A percentile compares a stretch with the other conserved stretches of the same genome.
Evolutionary conservation across 2,113 vertebrate species (phyloP).

Genomic region (Trachemys scripta): DNA sequence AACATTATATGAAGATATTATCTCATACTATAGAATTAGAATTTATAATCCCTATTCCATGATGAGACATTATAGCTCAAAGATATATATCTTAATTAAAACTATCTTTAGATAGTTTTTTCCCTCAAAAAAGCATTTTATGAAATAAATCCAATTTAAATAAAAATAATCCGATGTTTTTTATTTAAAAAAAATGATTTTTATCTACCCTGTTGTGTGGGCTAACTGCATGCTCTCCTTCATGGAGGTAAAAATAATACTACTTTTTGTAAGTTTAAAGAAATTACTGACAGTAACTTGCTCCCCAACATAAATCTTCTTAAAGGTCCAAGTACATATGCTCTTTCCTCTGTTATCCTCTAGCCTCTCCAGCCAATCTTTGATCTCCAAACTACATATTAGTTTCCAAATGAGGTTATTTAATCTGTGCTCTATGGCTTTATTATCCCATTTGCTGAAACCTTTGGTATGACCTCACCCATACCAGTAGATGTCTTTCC

Average conservation of each 20-base stretch:
- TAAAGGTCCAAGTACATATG: not conserved
- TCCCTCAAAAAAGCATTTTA: too few relatives aligned
- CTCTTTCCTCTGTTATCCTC: not conserved
- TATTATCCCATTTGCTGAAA: not conserved
- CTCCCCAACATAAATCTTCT: not conserved
- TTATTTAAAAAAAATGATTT: too few relatives aligned
- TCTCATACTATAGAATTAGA: too few relatives aligned
- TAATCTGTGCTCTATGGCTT: not conserved
- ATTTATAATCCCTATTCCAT: too few relatives aligned
- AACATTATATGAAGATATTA: too few relatives aligned
- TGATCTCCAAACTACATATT: not conserved
- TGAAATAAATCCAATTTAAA: too few relatives aligned
- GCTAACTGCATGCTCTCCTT: not conserved
- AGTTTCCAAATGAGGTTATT: not conserved
- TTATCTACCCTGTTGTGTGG: not conserved
- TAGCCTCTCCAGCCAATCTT: not conserved
- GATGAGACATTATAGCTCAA: too few relatives aligned
- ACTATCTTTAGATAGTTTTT: too few relatives aligned
- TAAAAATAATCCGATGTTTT: too few relatives aligned
- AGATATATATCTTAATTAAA: too few relatives aligned
- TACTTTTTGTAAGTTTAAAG: not conserved
- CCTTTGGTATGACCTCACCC: not conserved
- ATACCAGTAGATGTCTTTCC: not conserved
- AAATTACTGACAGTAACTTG: not conserved
- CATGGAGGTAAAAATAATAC: not conserved